Evolutionary conservation across 2,888 invertebrate species (phyloP).

Genomic region (Orchesella flavescens): DNA sequence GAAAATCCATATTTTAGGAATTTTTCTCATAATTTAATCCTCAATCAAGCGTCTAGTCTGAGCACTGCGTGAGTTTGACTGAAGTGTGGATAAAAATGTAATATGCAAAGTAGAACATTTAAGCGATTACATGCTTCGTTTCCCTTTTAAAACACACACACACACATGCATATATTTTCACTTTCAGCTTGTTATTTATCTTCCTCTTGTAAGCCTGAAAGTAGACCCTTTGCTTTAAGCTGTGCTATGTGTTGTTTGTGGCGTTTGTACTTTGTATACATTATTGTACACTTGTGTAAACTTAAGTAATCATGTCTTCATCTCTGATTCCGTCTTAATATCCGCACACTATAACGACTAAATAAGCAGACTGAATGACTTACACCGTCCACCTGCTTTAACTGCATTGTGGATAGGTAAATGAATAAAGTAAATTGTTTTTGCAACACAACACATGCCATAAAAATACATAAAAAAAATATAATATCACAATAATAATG

Average conservation of each 20-base stretch:
- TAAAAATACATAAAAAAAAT: constrained; percentile 3
- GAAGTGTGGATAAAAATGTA: too few relatives aligned
- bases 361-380: neutral
- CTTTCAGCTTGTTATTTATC: neutral
- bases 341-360: too few relatives aligned
- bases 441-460: neutral
- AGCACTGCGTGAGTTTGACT: too few relatives aligned
- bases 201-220: neutral
- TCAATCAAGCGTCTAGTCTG: too few relatives aligned
- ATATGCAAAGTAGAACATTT: constrained; percentile 22
- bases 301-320: neutral
- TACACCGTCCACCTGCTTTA: neutral
- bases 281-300: neutral
- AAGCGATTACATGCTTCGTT: constrained; percentile 21
- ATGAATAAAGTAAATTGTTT: constrained; percentile 8
- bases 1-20: too few relatives aligned
- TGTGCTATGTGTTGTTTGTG: neutral
- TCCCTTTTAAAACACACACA: constrained; percentile 10
- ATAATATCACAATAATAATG: neutral
- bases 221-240: neutral
- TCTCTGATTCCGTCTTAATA: neutral
- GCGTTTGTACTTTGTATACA: too few relatives aligned
- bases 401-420: neutral
- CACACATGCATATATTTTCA: too few relatives aligned
- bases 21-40: too few relatives aligned